Base-by-base conservation (phyloP, 1,140 invertebrate species). In the Drosophila leontia region DNA sequence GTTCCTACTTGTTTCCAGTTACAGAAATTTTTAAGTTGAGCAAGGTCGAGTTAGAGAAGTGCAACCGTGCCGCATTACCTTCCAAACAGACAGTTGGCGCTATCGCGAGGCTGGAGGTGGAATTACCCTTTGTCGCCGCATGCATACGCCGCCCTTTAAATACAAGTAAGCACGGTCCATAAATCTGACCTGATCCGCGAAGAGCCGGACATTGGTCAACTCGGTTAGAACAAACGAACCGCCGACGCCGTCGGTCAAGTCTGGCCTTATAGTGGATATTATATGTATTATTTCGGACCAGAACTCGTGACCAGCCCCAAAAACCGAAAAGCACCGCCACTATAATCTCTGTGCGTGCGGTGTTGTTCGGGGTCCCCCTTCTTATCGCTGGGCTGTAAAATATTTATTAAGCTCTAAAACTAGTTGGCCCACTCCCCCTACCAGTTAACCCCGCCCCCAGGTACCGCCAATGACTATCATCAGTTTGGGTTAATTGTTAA, bases 91-190 rank as follows among this genome's bases (percentile, higher is more conserved):
- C 50, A 47, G 51, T 63, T 19, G 63, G 26, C 44, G 64, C 34
- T 48, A 68, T 68, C 60, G 44, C 45, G 23, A 48, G 42, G 26
- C 68, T 53, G 45, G 47, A 74, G 34, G 42, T 59, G 47, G 44
- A 58, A 47, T 68, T 48, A 67, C 48, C n/a, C 53, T 47, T 50
- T 75, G 70, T 60, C 68, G 68, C 74, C 77, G 72, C 74, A 90
- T 88, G 85, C 84, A 84, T 90, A 88, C 80, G 62, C 62, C 78
- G 61, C 85, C 84, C 47, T 88, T 84, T 41, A 84, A 75, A 70
- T 81, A 80, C 85, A 84, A 53, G 84, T 88, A 88, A 81, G 85
- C 72, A 64, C 17, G n/a, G 42, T 9, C 53, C 39, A 48, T 63
- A 37, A 57, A 56, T 34, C 37, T 32, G 58, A 12, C 17, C 12